Percentiles rank a stretch among this genome's conserved stretches.
phyloP scores from a whole-genome alignment of 2,113 vertebrate genomes.

The Myiozetetes cayanensis region DNA sequence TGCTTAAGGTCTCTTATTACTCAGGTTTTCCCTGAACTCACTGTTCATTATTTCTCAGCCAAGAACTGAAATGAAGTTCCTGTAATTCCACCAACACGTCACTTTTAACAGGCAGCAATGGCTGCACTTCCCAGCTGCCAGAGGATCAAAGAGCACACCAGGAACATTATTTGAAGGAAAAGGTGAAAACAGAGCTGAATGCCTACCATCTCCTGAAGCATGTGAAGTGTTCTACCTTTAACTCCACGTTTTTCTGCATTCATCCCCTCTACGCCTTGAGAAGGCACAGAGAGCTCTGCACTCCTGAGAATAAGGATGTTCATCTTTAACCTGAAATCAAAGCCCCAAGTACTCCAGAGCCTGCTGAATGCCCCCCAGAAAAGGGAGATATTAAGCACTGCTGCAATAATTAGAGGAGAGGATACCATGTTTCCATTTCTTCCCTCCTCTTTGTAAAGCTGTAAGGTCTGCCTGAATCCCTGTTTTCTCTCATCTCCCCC shows the following conservation, averaged over 20 bases:
- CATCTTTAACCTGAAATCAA: not conserved
- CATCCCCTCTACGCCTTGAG: not conserved
- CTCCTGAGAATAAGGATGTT: not conserved
- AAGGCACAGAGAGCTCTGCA: not conserved
- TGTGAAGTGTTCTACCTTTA: not conserved
- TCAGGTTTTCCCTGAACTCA: slow-evolving; percentile 50
- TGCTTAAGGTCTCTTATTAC: slow-evolving; percentile 55
- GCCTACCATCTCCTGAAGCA: not conserved
- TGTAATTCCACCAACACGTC: slow-evolving; percentile 26
- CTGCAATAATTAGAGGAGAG: not conserved
- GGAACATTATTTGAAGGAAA: not conserved
- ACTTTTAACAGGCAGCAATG: slow-evolving; percentile 2
- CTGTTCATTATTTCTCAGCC: slow-evolving; percentile 16
- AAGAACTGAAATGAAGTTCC: not conserved
- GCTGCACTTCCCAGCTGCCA: not conserved
- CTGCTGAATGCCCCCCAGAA: not conserved
- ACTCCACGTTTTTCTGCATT: not conserved
- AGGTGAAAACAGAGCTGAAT: not conserved
- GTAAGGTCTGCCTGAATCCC: not conserved
- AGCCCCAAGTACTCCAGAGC: not conserved
- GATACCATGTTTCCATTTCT: not conserved
- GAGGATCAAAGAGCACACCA: not conserved
- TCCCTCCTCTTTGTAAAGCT: not conserved
- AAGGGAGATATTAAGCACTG: not conserved
- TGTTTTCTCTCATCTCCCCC: not conserved